Base-by-base conservation (phyloP, 2,888 invertebrate species). In the Mesoligia furuncula region DNA sequence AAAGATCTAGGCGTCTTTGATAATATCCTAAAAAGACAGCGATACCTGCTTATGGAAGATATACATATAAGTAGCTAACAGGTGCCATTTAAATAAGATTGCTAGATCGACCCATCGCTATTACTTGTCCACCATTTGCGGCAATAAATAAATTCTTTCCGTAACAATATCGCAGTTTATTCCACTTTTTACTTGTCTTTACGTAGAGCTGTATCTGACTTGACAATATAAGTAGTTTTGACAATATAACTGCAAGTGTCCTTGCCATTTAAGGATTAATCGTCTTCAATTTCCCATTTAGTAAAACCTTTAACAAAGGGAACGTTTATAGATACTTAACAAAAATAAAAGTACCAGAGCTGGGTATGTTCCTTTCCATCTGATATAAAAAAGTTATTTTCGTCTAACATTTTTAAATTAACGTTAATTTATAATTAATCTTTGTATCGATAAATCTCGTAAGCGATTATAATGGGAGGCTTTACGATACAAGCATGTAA, bases 401-500 rank as follows among this genome's bases (percentile, higher is more conserved):
- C 42, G 45, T 84, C 84, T 84, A 84, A 86, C 75, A 70, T 75
- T 86, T 79, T 73, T n/a, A 83, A 79, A 84, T 84, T 74, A 83
- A 73, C 62, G 67, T 59, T 83, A 76, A 71, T 75, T 73, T 75
- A 83, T 76, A 79, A 86, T 84, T 85, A 84, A 84, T 87, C 73
- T 79, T 57, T 51, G 39, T 57, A 76, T 74, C 77, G 80, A 78
- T 85, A 79, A 84, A 85, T 87, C 81, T 81, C 27, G 31, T 42
- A n/a, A 48, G 73, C 69, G 75, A 81, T 87, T 84, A 81, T 74
- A 75, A 72, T 72, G 39, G 70, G 42, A 76, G 75, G 64, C 67
- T 68, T 77, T 59, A 73, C 75, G 42, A 81, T 79, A 88, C 87
- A 87, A 85, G 80, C 80, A 76, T 81, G 85, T 84, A 87, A 86